Percentiles rank a stretch among this genome's conserved stretches.
These are phyloP conservation scores for Novumbra hubbsi DNA, from an alignment of 2,797 vertebrate genomes.

Conservation along the genomic window DNA sequence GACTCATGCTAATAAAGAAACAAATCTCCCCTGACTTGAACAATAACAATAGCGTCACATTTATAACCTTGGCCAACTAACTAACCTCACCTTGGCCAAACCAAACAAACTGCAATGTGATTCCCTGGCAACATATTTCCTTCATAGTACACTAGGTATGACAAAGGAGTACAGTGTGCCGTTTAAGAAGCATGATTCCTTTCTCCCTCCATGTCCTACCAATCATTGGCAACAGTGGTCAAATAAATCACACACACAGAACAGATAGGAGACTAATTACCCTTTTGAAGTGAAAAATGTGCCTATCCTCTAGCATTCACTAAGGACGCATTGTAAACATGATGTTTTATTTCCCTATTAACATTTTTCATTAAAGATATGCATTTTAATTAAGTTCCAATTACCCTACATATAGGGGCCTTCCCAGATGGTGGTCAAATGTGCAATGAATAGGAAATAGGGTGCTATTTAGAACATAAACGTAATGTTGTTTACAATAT, in stretches of 20 bases:
- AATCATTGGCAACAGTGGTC: neutral
- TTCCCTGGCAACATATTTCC: neutral
- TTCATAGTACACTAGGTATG: neutral
- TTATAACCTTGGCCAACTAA: no score
- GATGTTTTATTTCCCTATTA: slow-evolving; percentile 9
- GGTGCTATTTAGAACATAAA: neutral
- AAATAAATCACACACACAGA: slow-evolving; percentile 15
- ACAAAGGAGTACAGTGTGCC: neutral
- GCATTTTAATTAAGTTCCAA: neutral
- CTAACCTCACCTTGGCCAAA: no score
- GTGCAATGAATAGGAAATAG: neutral
- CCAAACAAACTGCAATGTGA: no score
- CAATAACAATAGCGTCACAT: no score
- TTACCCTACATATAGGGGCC: neutral
- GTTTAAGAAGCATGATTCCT: neutral
- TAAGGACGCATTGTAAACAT: slow-evolving; percentile 14
- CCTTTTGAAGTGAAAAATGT: slow-evolving; percentile 22
- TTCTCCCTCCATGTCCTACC: neutral
- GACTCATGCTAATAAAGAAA: no score
- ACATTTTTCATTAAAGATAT: slow-evolving; percentile 15
- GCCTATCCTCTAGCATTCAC: neutral
- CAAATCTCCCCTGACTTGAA: no score
- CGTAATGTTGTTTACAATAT: neutral
- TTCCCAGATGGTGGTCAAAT: neutral
- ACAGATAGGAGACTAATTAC: slow-evolving; percentile 17